Conservation (phyloP, 2,113 vertebrate species). For the Melanerpes aurifrons region DNA sequence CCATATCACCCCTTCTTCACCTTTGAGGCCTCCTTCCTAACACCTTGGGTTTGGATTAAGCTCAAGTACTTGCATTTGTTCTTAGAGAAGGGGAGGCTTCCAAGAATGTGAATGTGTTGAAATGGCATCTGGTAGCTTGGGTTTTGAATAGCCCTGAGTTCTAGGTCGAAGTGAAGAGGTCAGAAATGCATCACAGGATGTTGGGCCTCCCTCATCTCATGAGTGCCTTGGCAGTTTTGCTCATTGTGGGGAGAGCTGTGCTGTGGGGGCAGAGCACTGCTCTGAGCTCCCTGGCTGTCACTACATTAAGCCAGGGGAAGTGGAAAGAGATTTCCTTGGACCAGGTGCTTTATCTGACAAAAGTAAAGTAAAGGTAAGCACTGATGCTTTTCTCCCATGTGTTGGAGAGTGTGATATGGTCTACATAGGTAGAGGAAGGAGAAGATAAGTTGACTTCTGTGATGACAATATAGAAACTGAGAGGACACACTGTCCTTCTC, state of each 20-base stretch:
- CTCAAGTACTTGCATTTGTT: background rate
- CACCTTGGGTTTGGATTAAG: background rate
- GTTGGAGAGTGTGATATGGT: background rate
- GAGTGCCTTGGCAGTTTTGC: background rate
- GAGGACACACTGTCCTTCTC: background rate
- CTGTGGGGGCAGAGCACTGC: background rate
- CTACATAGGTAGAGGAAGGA: background rate
- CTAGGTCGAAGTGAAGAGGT: background rate
- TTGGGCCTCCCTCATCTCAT: background rate
- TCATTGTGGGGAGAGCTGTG: background rate
- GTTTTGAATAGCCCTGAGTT: background rate
- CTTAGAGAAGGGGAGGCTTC: background rate
- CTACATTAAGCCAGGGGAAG: background rate
- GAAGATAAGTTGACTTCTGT: background rate
- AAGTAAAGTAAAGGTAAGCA: background rate
- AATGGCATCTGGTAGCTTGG: background rate
- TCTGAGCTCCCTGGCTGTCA: background rate
- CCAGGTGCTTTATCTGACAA: background rate
- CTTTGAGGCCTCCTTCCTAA: background rate
- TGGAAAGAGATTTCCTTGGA: background rate
- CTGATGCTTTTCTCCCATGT: background rate
- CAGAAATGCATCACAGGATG: background rate
- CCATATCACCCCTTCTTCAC: background rate
- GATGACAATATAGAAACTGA: background rate
- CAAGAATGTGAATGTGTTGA: background rate